Percentiles rank a stretch among this genome's conserved stretches.
Conservation (phyloP, 2,888 invertebrate species). For the Eristalis pertinax region DNA sequence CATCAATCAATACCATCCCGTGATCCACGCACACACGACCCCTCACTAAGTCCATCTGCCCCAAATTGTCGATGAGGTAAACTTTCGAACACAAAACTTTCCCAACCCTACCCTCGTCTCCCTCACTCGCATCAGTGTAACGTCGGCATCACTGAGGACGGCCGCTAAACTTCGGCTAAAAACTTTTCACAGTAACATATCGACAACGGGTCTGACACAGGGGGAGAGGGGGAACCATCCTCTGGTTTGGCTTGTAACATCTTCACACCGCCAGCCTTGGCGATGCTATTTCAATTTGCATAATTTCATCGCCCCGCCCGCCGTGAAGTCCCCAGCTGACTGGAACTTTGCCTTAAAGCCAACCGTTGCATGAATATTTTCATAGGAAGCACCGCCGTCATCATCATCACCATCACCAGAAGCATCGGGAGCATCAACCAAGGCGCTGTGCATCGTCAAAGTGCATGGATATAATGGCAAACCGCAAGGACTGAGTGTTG, state of each 20-base stretch:
- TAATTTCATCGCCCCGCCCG: conserved; percentile 3
- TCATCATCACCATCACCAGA: not conserved
- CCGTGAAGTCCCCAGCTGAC: not conserved
- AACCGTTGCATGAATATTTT: not conserved
- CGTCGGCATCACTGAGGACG: not conserved
- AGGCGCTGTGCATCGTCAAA: conserved; percentile 10
- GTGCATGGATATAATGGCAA: not conserved
- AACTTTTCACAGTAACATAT: not conserved
- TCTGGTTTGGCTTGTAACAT: conserved; percentile 13
- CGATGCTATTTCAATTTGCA: conserved; percentile 46
- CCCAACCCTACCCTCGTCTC: not conserved
- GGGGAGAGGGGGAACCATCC: not conserved
- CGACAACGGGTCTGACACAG: not conserved
- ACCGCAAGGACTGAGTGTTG: not conserved
- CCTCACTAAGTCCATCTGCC: not conserved
- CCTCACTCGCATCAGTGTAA: not conserved
- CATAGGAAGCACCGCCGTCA: not conserved
- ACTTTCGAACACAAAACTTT: not conserved
- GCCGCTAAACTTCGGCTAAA: not conserved
- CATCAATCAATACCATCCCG: not conserved
- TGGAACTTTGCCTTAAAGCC: not conserved
- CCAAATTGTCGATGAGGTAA: not conserved
- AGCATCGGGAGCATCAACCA: not conserved
- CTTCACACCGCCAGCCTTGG: conserved; percentile 11
- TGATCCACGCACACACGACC: not conserved